phyloP scores from a whole-genome alignment of 2,113 vertebrate genomes.

The Opisthocomus hoazin region DNA sequence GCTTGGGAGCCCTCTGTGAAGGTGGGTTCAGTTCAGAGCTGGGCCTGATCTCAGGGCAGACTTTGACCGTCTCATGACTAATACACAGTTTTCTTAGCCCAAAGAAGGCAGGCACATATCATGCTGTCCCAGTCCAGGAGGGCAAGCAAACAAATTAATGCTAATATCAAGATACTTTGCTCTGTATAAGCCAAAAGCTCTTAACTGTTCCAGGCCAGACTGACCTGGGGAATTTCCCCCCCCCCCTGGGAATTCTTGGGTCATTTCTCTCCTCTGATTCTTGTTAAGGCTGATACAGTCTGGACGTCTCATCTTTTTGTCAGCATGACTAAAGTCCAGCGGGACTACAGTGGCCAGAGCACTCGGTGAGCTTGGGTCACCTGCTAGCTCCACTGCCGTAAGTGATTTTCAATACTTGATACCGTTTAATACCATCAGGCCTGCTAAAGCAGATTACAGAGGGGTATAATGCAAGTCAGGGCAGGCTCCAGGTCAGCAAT shows the following conservation, averaged over 20 bases:
- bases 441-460: conserved; percentile 40
- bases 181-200: background rate
- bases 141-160: background rate
- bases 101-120: background rate
- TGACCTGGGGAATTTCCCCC: background rate
- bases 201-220: background rate
- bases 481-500: conserved; percentile 11
- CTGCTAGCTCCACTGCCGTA: background rate
- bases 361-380: background rate
- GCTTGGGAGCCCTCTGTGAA: background rate
- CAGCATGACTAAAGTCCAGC: background rate
- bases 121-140: background rate
- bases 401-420: background rate
- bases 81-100: background rate
- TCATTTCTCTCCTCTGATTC: background rate
- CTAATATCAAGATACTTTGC: background rate
- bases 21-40: background rate
- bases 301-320: background rate
- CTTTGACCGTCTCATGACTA: background rate
- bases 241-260: background rate
- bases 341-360: background rate
- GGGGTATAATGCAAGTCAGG: background rate
- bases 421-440: conserved; percentile 13
- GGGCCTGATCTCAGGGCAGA: background rate
- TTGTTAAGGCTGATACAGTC: background rate